Evolutionary conservation across 92 coral and sea anemone genomes (phyloP), one percentile per base, ranked within the genome.

Genomic region (Bergia sp.): DNA sequence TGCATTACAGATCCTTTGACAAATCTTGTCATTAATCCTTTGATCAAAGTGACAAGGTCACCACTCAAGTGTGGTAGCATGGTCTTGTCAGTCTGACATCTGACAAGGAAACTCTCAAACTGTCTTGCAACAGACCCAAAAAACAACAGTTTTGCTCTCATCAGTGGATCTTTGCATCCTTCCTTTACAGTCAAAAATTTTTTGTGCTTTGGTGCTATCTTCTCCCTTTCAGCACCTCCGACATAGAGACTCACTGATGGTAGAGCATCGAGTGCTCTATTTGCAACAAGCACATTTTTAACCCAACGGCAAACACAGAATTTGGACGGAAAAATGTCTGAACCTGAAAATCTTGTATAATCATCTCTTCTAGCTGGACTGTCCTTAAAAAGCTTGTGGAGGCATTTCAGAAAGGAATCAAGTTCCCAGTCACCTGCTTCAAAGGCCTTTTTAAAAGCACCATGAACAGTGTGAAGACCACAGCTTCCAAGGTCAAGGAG

Each of bases 91-190:
- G 71, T 64, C 71, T 83, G 77, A 67, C 3, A 83, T 61, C 47
- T 58, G 36, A 76, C 74, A 42, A 83, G 87, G 47, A 85, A 85
- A 29, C 79, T 77, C 37, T 37, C 58, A 11, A 85, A 47, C 80
- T 85, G 80, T 85, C 58, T 85, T 85, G 80, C 80, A 77, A 85
- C 69, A 53, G 85, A 81, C 67, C 40, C 85, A 55, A 50, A 81
- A 55, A 81, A 81, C 71, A 36, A 77, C 57, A 67, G 55, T 37
- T 85, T 83, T 5, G 88, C 88, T 72, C 66, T 77, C 80, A 85
- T 85, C 67, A 85, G 44, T 40, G 88, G 88, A 85, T 85, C 88
- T 72, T 79, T 41, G 88, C 80, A 85, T 73, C 81, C 43, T 49
- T 80, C 61, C 44, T 69, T 73, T 40, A 73, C 64, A 61, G 81